Base-by-base conservation (phyloP, 2,888 invertebrate genomes). In the Acleris literana region DNA sequence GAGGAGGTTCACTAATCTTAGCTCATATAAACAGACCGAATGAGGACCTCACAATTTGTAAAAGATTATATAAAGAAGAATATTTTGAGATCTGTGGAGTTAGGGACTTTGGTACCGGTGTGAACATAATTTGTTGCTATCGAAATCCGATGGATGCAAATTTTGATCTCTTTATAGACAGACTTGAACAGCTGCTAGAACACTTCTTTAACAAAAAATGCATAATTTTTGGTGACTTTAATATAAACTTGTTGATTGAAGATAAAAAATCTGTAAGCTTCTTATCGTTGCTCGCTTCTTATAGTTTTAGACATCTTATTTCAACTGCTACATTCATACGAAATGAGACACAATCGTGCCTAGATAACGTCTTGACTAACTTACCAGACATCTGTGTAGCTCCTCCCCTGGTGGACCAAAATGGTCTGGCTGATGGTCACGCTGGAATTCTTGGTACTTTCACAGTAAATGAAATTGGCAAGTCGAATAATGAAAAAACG, bases 221-320 rank as follows among this genome's bases (percentile, higher is more conserved):
- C 51, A n/a, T 59, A 4, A 59, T 59, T 16, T 59, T 39, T n/a
- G 51, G 59, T 9, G 59, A 59, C n/a, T 60, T 52, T n/a, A 60
- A 52, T 43, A 22, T 52, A 18, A 60, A 60, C 43, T 17, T 60
- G 3, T 17, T 44, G 1, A 44, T 4, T 2, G 25, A 60, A 5
- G 49, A 52, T 11, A 43, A 44, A 17, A 11, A 43, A 52, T 17
- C 43, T 5, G 5, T 11, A 5, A 43, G 20, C 1, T 52, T 60
- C n/a, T 17, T 60, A 17, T 39, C 43, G 1, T 39, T 59, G n/a
- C 17, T 60, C 1, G 9, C 22, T 3, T 52, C 43, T 11, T 52
- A 44, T 25, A 44, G 52, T 17, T 60, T 60, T 17, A 60, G 43
- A 20, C 13, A 44, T 22, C 52, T 52, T 17, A 22, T 60, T 43